Evolutionary conservation across 1,140 invertebrate genomes (phyloP).

Genomic region (Saccostrea echinata): DNA sequence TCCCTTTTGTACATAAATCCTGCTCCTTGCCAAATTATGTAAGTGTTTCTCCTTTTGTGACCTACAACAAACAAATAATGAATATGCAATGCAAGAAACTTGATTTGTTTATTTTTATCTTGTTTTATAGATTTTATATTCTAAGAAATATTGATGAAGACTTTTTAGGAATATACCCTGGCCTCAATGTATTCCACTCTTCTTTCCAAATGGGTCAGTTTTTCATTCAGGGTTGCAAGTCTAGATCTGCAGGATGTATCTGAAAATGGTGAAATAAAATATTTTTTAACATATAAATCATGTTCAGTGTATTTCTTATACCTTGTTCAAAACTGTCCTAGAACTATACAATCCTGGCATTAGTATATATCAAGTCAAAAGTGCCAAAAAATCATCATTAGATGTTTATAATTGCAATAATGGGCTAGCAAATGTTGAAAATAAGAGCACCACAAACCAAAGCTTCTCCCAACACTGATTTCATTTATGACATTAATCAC

Average conservation of each 20-base stretch:
- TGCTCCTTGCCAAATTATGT: constrained; percentile 46
- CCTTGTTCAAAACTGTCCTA: too few relatives aligned
- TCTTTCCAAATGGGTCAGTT: constrained; percentile 95
- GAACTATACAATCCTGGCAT: too few relatives aligned
- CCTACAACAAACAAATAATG: constrained; percentile 55
- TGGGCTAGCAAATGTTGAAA: too few relatives aligned
- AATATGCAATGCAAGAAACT: neutral
- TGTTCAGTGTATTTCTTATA: too few relatives aligned
- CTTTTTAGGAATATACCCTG: constrained; percentile 84
- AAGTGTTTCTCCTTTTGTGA: constrained; percentile 67
- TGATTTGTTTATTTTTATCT: neutral
- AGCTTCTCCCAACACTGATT: too few relatives aligned
- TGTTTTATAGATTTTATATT: neutral
- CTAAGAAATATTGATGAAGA: neutral
- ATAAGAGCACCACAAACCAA: too few relatives aligned
- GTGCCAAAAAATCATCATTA: too few relatives aligned
- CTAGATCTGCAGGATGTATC: constrained; percentile 96
- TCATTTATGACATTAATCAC: too few relatives aligned
- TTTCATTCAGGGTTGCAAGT: constrained; percentile 96
- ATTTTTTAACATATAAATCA: too few relatives aligned
- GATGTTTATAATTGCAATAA: too few relatives aligned
- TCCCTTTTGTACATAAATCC: neutral
- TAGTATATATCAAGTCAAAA: too few relatives aligned
- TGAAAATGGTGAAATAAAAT: constrained; percentile 53
- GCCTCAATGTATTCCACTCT: constrained; percentile 99